Percentiles rank a stretch among this genome's conserved stretches.
phyloP scores from a whole-genome alignment of 2,113 vertebrate genomes.

The Cichladusa arquata region DNA sequence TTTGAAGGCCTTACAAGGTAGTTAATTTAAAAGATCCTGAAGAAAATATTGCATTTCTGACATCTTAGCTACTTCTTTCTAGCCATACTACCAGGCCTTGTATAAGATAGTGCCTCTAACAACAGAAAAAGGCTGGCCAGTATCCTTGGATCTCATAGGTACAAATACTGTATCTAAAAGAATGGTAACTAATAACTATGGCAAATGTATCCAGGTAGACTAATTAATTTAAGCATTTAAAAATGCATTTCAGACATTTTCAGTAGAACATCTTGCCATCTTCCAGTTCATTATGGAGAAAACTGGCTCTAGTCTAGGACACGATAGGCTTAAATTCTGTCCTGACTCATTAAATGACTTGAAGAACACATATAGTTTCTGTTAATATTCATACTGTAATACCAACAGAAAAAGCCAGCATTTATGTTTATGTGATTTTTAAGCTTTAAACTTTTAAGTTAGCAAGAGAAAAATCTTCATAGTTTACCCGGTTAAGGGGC shows the following conservation, averaged over 20 bases:
- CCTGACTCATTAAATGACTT: not conserved
- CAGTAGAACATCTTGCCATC: not conserved
- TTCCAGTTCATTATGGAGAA: not conserved
- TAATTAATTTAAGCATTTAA: not conserved
- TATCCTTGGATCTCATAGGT: fast-evolving
- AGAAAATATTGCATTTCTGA: not conserved
- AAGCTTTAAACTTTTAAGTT: not conserved
- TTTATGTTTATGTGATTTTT: not conserved
- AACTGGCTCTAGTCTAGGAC: not conserved
- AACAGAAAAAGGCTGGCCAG: not conserved
- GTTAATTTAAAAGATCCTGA: not conserved
- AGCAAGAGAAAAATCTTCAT: not conserved
- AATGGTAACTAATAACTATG: not conserved
- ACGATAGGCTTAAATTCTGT: not conserved
- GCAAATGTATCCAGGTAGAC: not conserved
- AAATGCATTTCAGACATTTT: not conserved
- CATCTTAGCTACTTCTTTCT: not conserved
- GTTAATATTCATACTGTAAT: not conserved
- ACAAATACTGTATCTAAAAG: not conserved
- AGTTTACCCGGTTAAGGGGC: not conserved
- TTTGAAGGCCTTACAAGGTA: not conserved
- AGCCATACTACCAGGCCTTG: not conserved
- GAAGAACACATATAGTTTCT: not conserved
- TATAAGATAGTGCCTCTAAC: not conserved
- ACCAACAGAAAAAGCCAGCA: not conserved